These are phyloP conservation scores for Hartigia nigra DNA, from an alignment of 2,888 invertebrate genomes.

Conservation along the genomic window DNA sequence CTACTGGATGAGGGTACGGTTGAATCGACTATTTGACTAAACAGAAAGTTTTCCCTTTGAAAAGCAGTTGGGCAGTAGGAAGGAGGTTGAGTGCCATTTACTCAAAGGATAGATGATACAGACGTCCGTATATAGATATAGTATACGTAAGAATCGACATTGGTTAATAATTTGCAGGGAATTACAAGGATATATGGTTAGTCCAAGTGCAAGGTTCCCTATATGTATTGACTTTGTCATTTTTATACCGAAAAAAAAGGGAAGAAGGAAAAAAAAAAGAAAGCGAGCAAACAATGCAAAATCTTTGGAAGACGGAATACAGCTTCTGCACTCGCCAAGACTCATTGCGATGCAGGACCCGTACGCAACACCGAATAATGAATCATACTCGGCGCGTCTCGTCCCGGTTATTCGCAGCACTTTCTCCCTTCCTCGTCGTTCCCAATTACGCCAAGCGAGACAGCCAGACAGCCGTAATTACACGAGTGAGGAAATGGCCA, in stretches of 20 bases:
- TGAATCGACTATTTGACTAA: not conserved
- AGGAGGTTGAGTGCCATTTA: not conserved
- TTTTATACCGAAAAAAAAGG: too few species aligned
- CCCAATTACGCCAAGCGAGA: constrained; percentile 36
- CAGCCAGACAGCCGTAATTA: constrained; percentile 46
- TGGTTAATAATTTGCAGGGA: not conserved
- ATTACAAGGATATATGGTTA: not conserved
- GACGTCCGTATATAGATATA: not conserved
- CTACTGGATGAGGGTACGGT: too few species aligned
- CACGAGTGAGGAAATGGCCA: constrained; percentile 47
- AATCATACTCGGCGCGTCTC: constrained; percentile 23
- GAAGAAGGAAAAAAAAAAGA: too few species aligned
- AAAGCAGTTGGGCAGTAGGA: not conserved
- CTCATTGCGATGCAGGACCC: not conserved
- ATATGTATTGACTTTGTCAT: too few species aligned
- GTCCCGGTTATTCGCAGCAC: constrained; percentile 32
- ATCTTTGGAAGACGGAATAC: not conserved
- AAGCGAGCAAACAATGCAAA: not conserved
- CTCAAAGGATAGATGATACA: not conserved
- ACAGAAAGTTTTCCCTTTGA: not conserved
- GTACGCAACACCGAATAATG: constrained; percentile 34
- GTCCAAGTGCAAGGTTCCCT: not conserved
- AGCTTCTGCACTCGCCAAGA: not conserved
- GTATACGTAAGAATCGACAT: not conserved
- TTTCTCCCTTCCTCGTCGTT: constrained; percentile 44